Evolutionary conservation across 2,113 vertebrate genomes (phyloP).

Genomic region (Scomber scombrus): DNA sequence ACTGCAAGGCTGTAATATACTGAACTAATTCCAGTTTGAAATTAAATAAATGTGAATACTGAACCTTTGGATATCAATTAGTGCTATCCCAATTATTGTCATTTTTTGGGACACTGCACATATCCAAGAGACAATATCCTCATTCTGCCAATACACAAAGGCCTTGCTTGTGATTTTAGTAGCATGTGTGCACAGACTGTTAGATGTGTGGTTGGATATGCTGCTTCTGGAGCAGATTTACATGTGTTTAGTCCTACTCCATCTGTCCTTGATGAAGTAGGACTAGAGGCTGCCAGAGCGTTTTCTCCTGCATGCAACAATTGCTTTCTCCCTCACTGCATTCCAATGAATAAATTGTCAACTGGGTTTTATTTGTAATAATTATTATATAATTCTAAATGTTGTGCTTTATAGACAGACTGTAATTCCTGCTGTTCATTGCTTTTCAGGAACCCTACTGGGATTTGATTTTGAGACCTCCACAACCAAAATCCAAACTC

Average conservation of each 20-base stretch:
- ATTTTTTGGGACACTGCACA: background rate
- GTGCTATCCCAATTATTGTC: background rate
- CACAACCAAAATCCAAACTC: slow-evolving; percentile 4
- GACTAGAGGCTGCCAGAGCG: background rate
- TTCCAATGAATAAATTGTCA: background rate
- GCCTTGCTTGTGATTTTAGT: slow-evolving; percentile 4
- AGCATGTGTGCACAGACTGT: slow-evolving; percentile 5
- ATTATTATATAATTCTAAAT: background rate
- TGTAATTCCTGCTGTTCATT: slow-evolving; percentile 29
- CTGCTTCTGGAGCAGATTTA: slow-evolving; percentile 22
- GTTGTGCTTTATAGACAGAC: background rate
- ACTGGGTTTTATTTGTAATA: background rate
- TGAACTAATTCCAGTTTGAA: slow-evolving; percentile 19
- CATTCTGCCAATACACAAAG: background rate
- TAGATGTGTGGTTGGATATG: background rate
- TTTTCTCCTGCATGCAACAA: background rate
- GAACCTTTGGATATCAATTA: background rate
- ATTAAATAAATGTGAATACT: background rate
- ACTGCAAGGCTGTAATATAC: slow-evolving; percentile 23
- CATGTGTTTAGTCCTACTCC: background rate
- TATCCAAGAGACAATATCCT: background rate
- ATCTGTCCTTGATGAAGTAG: background rate
- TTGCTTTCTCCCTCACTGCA: background rate
- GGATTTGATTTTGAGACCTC: slow-evolving; percentile 24
- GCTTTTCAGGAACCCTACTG: slow-evolving; percentile 35